These are phyloP conservation scores for Lepidothrix coronata DNA, from an alignment of 2,113 vertebrate genomes.

Conservation along the genomic window DNA sequence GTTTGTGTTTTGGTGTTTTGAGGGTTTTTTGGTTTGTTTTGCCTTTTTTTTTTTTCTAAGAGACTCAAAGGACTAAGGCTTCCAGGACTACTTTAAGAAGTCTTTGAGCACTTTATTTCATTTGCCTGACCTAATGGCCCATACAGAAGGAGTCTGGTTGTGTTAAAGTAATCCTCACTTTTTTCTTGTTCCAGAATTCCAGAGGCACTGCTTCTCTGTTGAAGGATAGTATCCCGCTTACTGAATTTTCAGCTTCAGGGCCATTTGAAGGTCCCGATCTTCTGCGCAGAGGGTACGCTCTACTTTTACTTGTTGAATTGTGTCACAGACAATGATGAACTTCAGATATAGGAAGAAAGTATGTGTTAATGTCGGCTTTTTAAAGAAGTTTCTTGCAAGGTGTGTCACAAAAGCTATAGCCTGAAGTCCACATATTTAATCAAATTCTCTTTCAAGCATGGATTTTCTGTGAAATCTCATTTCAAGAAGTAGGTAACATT, in stretches of 20 bases:
- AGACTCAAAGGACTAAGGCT: neutral
- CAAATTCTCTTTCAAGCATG: neutral
- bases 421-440: neutral
- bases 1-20: neutral
- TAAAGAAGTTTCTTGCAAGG: neutral
- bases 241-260: constrained; percentile 82
- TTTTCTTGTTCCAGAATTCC: constrained; percentile 76
- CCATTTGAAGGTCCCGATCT: constrained; percentile 86
- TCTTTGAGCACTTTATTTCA: neutral
- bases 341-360: neutral
- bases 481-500: neutral
- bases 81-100: neutral
- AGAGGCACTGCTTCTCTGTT: constrained; percentile 85
- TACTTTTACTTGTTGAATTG: neutral
- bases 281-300: constrained; percentile 84
- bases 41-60: neutral
- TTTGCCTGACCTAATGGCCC: neutral
- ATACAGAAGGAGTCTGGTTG: rapidly evolving
- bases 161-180: neutral
- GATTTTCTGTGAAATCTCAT: neutral
- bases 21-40: neutral
- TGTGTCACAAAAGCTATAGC: neutral
- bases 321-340: neutral
- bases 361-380: neutral
- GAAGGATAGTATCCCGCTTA: constrained; percentile 86